Conservation (phyloP, 2,113 vertebrate genomes). For the Nyctereutes procyonoides region DNA sequence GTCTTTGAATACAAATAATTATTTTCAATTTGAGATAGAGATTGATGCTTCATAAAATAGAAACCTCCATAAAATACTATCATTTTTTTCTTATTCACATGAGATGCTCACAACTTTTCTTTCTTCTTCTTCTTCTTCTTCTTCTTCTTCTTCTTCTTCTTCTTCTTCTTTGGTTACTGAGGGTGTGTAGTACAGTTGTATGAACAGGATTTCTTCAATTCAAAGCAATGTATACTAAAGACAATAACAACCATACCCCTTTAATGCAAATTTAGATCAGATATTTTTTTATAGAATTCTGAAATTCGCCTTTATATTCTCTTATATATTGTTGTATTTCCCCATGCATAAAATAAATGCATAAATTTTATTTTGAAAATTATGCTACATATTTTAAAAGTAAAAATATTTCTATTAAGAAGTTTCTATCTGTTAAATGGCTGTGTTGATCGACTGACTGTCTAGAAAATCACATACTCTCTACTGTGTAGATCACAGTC, state of each 20-base stretch:
- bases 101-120: neutral
- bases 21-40: constrained; percentile 34
- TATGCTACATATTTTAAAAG: neutral
- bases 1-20: constrained; percentile 17
- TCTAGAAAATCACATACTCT: neutral
- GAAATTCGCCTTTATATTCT: neutral
- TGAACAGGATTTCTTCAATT: neutral
- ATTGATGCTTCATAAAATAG: neutral
- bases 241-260: neutral
- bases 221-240: neutral
- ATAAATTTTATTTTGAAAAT: neutral
- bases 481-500: neutral
- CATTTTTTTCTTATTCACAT: neutral
- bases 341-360: neutral
- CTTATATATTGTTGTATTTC: neutral
- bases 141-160: no score
- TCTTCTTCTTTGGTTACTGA: neutral
- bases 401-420: neutral
- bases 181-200: neutral
- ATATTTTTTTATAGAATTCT: neutral
- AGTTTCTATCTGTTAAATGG: neutral
- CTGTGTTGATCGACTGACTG: neutral
- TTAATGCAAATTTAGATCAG: neutral
- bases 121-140: no score
- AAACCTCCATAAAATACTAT: neutral